These are phyloP conservation scores for Poecilia picta DNA, from an alignment of 2,797 vertebrate genomes.

Conservation along the genomic window DNA sequence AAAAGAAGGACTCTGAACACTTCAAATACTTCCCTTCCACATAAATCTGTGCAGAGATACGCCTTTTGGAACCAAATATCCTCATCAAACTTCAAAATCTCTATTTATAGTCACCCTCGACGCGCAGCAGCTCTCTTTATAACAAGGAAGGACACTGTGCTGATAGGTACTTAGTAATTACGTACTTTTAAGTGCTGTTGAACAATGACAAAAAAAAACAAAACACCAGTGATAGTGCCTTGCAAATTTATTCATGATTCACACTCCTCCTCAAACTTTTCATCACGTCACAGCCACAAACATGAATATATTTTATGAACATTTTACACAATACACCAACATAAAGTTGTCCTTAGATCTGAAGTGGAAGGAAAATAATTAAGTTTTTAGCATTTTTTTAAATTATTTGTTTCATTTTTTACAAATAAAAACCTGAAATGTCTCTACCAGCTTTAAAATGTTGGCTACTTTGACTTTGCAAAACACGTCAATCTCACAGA, in stretches of 20 bases:
- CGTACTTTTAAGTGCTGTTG: constrained; percentile 66
- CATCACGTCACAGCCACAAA: background rate
- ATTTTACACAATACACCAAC: background rate
- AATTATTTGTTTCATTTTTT: background rate
- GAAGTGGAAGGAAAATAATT: background rate
- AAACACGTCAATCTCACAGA: background rate
- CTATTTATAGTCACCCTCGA: constrained; percentile 70
- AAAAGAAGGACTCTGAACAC: constrained; percentile 43
- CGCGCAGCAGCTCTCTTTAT: constrained; percentile 59
- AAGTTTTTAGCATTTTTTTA: background rate
- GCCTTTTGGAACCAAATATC: constrained; percentile 46
- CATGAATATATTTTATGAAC: background rate
- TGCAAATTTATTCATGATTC: background rate
- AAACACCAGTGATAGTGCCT: constrained; percentile 12
- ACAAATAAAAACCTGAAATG: background rate
- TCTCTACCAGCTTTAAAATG: background rate
- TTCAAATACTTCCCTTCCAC: constrained; percentile 28
- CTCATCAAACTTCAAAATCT: constrained; percentile 50
- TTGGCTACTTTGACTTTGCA: background rate
- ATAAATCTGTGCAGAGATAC: constrained; percentile 44
- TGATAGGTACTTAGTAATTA: constrained; percentile 67
- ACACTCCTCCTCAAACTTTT: background rate
- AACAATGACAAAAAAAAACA: constrained; percentile 65
- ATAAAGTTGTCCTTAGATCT: background rate
- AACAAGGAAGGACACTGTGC: constrained; percentile 68